A percentile compares a stretch with the other conserved stretches of the same genome.
Conservation (phyloP, 1,140 invertebrate species). For the Aphidius ervi region DNA sequence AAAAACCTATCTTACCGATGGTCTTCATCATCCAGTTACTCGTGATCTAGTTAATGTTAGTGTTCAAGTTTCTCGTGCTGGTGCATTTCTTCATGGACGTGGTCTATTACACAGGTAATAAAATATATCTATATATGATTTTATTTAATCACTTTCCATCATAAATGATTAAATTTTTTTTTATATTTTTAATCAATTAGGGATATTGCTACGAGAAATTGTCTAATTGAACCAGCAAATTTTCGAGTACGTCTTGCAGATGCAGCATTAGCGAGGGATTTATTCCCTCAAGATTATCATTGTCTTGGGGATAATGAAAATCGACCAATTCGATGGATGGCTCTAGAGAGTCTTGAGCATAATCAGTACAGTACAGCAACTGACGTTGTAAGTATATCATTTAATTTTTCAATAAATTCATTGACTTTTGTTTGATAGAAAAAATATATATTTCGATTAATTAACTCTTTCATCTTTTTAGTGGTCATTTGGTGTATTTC, state of each 20-base stretch:
- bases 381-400: constrained; percentile 69
- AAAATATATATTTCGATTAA: no score
- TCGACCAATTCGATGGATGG: constrained; percentile 92
- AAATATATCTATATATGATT: background rate
- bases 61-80: constrained; percentile 79
- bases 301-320: constrained; percentile 93
- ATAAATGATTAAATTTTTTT: constrained; percentile 3
- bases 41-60: constrained; percentile 88
- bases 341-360: constrained; percentile 80
- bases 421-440: no score
- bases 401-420: background rate
- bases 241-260: constrained; percentile 85
- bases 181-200: constrained; percentile 38
- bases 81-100: constrained; percentile 86
- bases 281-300: constrained; percentile 94
- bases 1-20: constrained; percentile 70
- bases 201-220: constrained; percentile 88
- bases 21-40: constrained; percentile 64
- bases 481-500: constrained; percentile 91
- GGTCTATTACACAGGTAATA: constrained; percentile 72
- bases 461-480: constrained; percentile 44
- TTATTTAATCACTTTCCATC: background rate
- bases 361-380: constrained; percentile 74
- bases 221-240: constrained; percentile 66
- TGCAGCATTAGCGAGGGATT: constrained; percentile 81